A percentile compares a stretch with the other conserved stretches of the same genome.
phyloP scores from a whole-genome alignment of 1,140 invertebrate genomes.

The Aphaenogaster ashmeadi region DNA sequence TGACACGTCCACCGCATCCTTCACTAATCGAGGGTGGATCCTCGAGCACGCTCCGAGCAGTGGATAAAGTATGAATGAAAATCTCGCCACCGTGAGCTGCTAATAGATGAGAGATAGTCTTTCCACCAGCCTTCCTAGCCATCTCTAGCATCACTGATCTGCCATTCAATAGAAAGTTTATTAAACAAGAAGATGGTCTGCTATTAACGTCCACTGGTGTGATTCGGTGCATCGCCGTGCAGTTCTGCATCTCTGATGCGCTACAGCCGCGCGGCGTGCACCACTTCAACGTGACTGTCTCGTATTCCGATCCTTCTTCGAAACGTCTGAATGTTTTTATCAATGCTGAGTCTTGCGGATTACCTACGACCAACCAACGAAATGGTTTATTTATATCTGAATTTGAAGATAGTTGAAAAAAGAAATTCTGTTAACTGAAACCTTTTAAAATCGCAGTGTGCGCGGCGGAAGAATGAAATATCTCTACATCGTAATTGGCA shows the following conservation, averaged over 20 bases:
- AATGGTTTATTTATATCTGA: not conserved
- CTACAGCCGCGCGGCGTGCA: constrained; percentile 96
- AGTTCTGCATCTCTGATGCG: constrained; percentile 93
- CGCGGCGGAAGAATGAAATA: constrained; percentile 95
- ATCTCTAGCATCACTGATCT: constrained; percentile 98
- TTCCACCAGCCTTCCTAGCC: constrained; percentile 94
- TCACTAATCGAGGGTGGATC: constrained; percentile 98
- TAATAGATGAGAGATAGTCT: constrained; percentile 97
- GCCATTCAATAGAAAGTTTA: constrained; percentile 98
- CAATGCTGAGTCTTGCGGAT: constrained; percentile 84
- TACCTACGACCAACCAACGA: constrained; percentile 72
- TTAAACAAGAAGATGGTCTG: constrained; percentile 97
- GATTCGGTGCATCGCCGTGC: constrained; percentile 94
- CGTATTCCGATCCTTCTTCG: constrained; percentile 90
- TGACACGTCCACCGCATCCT: constrained; percentile 96
- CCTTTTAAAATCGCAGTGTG: constrained; percentile 93
- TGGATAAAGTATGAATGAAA: constrained; percentile 97
- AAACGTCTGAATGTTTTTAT: constrained; percentile 85
- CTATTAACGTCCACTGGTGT: constrained; percentile 98
- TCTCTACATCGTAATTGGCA: constrained; percentile 99
- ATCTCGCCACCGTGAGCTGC: constrained; percentile 98
- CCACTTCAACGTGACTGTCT: constrained; percentile 97
- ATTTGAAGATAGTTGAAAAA: not conserved
- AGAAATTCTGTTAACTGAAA: constrained; percentile 32
- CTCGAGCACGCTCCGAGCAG: constrained; percentile 95